Evolutionary conservation across 2,888 invertebrate genomes (phyloP), one percentile per base, ranked within the genome.

Genomic region (Auanema sp.): DNA sequence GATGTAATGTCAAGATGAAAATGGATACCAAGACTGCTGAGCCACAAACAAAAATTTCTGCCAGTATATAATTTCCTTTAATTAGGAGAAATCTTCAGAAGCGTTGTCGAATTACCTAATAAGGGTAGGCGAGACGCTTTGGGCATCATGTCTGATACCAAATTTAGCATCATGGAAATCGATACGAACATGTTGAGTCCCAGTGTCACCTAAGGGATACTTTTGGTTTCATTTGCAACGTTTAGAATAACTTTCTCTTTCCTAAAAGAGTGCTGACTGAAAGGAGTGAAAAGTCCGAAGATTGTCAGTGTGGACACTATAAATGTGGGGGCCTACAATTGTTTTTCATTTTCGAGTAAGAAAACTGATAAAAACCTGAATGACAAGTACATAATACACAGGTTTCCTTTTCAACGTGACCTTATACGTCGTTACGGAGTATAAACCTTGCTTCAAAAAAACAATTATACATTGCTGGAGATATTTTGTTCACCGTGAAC

Each of bases 141-240:
- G 1, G 76, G 76, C 74, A 76, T 74, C 74, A 76, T 76, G 60
- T 76, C 72, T 18, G 72, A 65, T 4, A 76, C 74, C 8, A 76
- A 59, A 51, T 72, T 71, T 12, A 76, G 67, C 72, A 76, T 71
- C 68, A 76, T 72, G 0, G 72, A 71, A 47, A 76, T 74, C 10
- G 74, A 68, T 18, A 72, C 70, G 47, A 74, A 74, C 72, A 74
- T 72, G 51, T 72, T 76, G 44, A 74, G 50, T 33, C 76, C 70
- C 11, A 71, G 56, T 1, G 67, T 65, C 1, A 68, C 70, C 70
- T 70, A 43, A 25, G 60, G 40, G 12, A n/a, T 11, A 41, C 18
- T 16, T 41, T 44, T 54, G 40, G 47, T 58, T 40, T 55, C 16
- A 16, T 43, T 18, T 18, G 18, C n/a, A 16, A 16, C 11, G 54